Conservation (phyloP, 2,113 vertebrate genomes). For the Sisor rabdophorus region DNA sequence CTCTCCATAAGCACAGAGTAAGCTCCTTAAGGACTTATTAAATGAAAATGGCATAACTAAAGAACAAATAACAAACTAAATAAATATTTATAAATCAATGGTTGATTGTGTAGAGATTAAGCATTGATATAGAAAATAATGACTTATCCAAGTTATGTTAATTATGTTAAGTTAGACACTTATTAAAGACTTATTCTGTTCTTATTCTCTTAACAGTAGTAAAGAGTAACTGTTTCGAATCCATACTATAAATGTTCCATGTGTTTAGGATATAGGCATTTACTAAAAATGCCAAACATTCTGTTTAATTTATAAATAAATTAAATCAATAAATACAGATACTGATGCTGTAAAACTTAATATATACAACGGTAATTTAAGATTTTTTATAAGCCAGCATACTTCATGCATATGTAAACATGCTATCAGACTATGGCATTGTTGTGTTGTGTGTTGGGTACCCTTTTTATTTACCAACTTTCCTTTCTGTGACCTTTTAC, state of each 20-base stretch:
- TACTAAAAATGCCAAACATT: slow-evolving; percentile 63
- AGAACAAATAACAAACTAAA: neutral
- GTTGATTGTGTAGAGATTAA: neutral
- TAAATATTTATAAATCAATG: neutral
- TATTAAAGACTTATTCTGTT: neutral
- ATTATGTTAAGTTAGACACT: neutral
- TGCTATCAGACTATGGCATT: neutral
- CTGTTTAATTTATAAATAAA: too few relatives aligned
- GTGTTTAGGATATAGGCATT: slow-evolving; percentile 59
- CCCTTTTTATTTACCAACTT: slow-evolving; percentile 50
- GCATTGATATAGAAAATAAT: neutral
- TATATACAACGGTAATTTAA: neutral
- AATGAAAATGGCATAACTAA: neutral
- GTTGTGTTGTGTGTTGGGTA: neutral
- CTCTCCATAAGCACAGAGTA: slow-evolving; percentile 19
- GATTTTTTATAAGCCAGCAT: neutral
- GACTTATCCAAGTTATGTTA: neutral
- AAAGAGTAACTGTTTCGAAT: slow-evolving; percentile 60
- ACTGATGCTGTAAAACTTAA: neutral
- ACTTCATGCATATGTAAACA: neutral
- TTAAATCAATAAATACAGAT: neutral
- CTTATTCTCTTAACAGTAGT: neutral
- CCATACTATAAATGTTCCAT: slow-evolving; percentile 73
- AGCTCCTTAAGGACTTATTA: slow-evolving; percentile 16
- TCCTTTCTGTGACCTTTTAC: slow-evolving; percentile 64